These are phyloP conservation scores for Hipparchia semele DNA, from an alignment of 2,888 invertebrate genomes.

Conservation along the genomic window DNA sequence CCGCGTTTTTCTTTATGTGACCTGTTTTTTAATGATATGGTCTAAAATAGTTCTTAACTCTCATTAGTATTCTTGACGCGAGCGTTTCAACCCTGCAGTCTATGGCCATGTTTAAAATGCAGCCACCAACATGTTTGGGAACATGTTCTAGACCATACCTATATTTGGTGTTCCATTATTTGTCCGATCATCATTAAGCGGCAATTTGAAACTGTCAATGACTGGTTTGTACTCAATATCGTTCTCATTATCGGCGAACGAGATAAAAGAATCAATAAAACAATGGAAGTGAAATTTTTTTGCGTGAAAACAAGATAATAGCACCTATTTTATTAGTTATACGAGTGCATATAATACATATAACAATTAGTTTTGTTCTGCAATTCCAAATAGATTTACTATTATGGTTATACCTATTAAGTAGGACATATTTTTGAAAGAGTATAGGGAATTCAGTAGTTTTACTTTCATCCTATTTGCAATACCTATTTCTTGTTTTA, in stretches of 20 bases:
- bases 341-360: neutral
- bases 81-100: slow-evolving; percentile 51
- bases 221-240: slow-evolving; percentile 23
- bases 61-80: slow-evolving; percentile 71
- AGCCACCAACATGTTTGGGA: slow-evolving; percentile 59
- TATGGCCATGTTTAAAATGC: slow-evolving; percentile 60
- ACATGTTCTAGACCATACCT: slow-evolving; percentile 59
- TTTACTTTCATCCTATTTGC: too few species aligned
- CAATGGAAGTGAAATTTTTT: slow-evolving; percentile 8
- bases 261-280: slow-evolving; percentile 25
- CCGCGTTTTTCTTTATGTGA: slow-evolving; percentile 73
- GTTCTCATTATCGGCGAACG: slow-evolving; percentile 23
- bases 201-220: slow-evolving; percentile 38
- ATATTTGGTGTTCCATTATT: slow-evolving; percentile 45
- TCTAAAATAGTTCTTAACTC: slow-evolving; percentile 67
- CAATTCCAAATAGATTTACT: too few species aligned
- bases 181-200: slow-evolving; percentile 42
- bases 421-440: too few species aligned
- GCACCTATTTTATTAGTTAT: neutral
- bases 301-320: neutral
- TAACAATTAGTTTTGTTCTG: neutral
- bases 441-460: too few species aligned
- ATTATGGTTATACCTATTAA: too few species aligned
- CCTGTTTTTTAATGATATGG: slow-evolving; percentile 73
- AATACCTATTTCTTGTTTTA: too few species aligned